Percentiles rank a stretch among this genome's conserved stretches.
Conservation (phyloP, 1,140 invertebrate species). For the Penaeus vannamei region DNA sequence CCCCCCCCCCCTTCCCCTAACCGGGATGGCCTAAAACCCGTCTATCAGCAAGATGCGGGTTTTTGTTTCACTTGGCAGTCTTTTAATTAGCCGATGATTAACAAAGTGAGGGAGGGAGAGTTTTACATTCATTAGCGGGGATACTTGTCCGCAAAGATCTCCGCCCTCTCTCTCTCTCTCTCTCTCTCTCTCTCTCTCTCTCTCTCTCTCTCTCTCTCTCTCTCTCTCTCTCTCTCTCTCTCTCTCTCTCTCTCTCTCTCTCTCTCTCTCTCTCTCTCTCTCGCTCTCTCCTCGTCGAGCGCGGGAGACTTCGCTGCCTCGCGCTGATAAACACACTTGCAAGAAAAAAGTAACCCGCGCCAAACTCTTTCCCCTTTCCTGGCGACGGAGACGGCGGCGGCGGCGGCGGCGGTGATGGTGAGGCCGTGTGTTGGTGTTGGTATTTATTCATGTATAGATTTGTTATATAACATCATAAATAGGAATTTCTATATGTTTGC, state of each 20-base stretch:
- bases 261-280: too few species aligned
- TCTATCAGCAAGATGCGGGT: constrained; percentile 64
- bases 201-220: background rate
- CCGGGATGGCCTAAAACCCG: constrained; percentile 8
- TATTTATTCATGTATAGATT: too few species aligned
- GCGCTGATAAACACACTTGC: constrained; percentile 10
- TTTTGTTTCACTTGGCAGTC: constrained; percentile 57
- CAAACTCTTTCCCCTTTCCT: too few species aligned
- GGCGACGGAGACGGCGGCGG: too few species aligned
- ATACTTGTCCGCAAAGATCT: constrained; percentile 44
- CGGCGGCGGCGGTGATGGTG: too few species aligned
- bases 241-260: too few species aligned
- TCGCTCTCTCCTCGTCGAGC: too few species aligned
- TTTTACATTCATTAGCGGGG: constrained; percentile 63
- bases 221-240: background rate
- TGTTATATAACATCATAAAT: too few species aligned
- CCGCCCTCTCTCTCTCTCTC: background rate
- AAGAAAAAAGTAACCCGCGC: background rate
- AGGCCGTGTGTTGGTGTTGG: too few species aligned
- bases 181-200: constrained; percentile 7
- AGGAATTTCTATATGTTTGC: too few species aligned
- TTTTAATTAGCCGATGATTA: constrained; percentile 66
- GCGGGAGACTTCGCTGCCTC: too few species aligned
- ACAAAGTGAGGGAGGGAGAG: constrained; percentile 45
- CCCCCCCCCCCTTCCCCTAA: background rate